Evolutionary conservation across 2,113 vertebrate species (phyloP), one percentile per base, ranked within the genome.

Genomic region (Protomyctophum bolini): DNA sequence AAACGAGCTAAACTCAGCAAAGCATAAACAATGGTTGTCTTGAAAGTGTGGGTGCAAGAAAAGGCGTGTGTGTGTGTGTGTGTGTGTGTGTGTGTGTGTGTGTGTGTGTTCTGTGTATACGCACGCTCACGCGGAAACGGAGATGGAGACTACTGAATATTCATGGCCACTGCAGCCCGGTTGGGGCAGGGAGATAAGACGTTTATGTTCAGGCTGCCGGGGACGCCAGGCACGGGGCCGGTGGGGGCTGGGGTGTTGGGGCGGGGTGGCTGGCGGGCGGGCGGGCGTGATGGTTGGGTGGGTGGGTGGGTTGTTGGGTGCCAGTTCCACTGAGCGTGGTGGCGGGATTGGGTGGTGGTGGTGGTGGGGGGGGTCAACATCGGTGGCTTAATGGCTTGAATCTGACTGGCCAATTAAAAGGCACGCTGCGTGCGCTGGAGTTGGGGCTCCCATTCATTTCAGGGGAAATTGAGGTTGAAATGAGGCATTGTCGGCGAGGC

Each of bases 321-420:
- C 2, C 6, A 14, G 55, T 80, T 67, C 65, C 82, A 82, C 63
- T 88, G 76, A 84, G 84, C 28, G 77, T 71, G 29, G 68, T 55
- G 55, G 47, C 54, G 70, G 71, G 86, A 3, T 41, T 3, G 33
- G 63, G 63, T 21, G 49, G 50, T 2, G 50, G 50, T 41, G 57
- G 66, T 56, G 58, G 46, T 47, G 73, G 58, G 62, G 83, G 87
- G 76, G 90, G 87, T 90, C 88, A 80, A 90, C 88, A 94, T 90
- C 88, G 91, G 77, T 90, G 83, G 84, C 91, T 92, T 93, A 94
- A 94, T 92, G 90, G 92, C 75, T 87, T 92, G 80, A 87, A 84
- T 93, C 91, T 93, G 93, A 92, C 82, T 83, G 76, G 71, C 90
- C 91, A 94, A 86, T 93, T 93, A 93, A 94, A 90, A 89, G 85